Evolutionary conservation across 2,113 vertebrate genomes (phyloP), one percentile per base, ranked within the genome.

Genomic region (Rhinoptilus africanus): DNA sequence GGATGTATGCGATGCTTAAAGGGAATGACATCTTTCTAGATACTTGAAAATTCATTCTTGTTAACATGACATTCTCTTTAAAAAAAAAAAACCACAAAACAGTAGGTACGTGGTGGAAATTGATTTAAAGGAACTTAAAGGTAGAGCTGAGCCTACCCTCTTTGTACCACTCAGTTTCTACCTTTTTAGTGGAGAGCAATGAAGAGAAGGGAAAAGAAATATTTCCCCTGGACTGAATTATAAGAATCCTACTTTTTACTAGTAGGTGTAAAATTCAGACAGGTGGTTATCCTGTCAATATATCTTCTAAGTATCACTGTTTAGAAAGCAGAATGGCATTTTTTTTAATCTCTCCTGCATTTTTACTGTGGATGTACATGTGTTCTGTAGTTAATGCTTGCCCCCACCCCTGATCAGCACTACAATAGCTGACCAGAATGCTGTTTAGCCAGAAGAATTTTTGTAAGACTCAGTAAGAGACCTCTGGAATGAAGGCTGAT

Each of bases 401-500:
- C 34, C 43, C 60, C 59, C 27, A n/a, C 7, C 30, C 43, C 37
- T 1, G 4, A 47, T 89, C 45, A 69, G 39, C 14, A 2, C 73
- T 84, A 2, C 45, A 59, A 13, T 51, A 87, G n/a, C 63, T 93
- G 76, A 24, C 41, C 79, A 81, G 69, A 76, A 79, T 51, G 53
- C 32, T 67, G 28, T 73, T 91, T 50, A 86, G 71, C 68, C 63
- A 80, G 78, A 83, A 62, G 12, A 60, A 2, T 84, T 92, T 89
- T 95, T 5, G 3, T 93, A 66, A 88, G 78, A 63, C 90, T 92
- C 88, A 83, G 63, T 76, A 69, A 92, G 91, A 93, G 85, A 89
- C 64, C 86, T 94, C 73, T 94, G 89, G 93, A 97, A 95, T 85
- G 91, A 96, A 87, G 69, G 76, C 71, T 91, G 84, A 90, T 96